Percentiles rank a stretch among this genome's conserved stretches.
Evolutionary conservation across 2,888 invertebrate species (phyloP).

Genomic region (Monopis laevigella): DNA sequence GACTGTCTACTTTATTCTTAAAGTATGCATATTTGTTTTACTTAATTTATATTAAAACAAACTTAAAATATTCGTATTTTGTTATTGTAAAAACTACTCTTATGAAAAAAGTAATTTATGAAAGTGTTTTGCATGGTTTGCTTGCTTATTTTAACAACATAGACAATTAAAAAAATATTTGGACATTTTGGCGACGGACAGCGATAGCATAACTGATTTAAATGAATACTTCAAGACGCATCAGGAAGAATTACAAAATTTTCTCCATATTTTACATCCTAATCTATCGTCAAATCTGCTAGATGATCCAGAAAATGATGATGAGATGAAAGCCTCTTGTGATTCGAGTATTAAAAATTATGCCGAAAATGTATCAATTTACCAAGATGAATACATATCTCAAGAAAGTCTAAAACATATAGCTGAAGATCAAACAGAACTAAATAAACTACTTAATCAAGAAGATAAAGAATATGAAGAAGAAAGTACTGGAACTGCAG

Average conservation of each 20-base stretch:
- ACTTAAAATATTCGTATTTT: not conserved
- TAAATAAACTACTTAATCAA: constrained; percentile 60
- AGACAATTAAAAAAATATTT: constrained; percentile 68
- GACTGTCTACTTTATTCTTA: too few relatives aligned
- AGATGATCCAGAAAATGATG: constrained; percentile 47
- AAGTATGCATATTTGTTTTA: too few relatives aligned
- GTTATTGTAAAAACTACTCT: too few relatives aligned
- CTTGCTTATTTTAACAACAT: constrained; percentile 30
- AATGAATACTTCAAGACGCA: constrained; percentile 49
- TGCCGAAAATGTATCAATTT: constrained; percentile 41
- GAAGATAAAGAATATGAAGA: constrained; percentile 57
- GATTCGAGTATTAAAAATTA: constrained; percentile 41
- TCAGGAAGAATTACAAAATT: constrained; percentile 47
- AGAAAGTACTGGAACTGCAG: constrained; percentile 55
- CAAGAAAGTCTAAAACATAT: constrained; percentile 45
- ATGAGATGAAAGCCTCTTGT: constrained; percentile 36
- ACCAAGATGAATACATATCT: constrained; percentile 44
- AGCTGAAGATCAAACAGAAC: constrained; percentile 49
- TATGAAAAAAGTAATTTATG: too few relatives aligned
- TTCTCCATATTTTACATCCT: constrained; percentile 46
- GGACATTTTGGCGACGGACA: constrained; percentile 67
- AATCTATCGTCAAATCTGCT: constrained; percentile 37
- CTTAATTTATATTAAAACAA: not conserved
- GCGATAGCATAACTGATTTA: constrained; percentile 47
- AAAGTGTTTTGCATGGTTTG: constrained; percentile 65